phyloP scores from a whole-genome alignment of 30 jellyfish, hydroid and myxozoan genomes.

The Aurelia aurita region DNA sequence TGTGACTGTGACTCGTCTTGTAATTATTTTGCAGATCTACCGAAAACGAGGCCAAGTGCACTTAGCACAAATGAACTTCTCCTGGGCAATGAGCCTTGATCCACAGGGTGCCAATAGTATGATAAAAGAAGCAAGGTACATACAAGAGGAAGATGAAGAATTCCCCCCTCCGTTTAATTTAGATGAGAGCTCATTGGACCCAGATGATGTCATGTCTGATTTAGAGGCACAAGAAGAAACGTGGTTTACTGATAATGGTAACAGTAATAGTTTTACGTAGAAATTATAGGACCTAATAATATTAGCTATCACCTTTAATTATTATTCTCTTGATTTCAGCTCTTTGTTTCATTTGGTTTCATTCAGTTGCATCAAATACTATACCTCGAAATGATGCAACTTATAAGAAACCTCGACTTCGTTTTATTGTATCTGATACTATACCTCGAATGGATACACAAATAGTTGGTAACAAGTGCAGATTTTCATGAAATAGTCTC shows the following conservation, averaged over 20 bases:
- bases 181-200: slow-evolving; percentile 36
- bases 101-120: slow-evolving; percentile 93
- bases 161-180: slow-evolving; percentile 51
- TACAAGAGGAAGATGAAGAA: slow-evolving; percentile 63
- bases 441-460: no score
- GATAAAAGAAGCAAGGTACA: slow-evolving; percentile 91
- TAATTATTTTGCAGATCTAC: slow-evolving; percentile 52
- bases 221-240: slow-evolving; percentile 45
- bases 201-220: slow-evolving; percentile 66
- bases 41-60: slow-evolving; percentile 78
- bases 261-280: slow-evolving; percentile 32
- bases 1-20: no score
- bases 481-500: no score
- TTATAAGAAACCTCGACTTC: no score
- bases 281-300: no score
- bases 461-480: no score
- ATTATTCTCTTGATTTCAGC: no score
- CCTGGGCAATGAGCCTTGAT: slow-evolving; percentile 94
- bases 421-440: no score
- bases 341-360: no score
- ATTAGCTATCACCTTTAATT: no score
- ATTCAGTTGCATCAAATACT: no score
- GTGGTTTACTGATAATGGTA: slow-evolving; percentile 33
- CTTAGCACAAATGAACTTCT: slow-evolving; percentile 89
- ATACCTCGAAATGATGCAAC: no score